Percentiles rank a stretch among this genome's conserved stretches.
These are phyloP conservation scores for Parochlus steinenii DNA, from an alignment of 2,888 invertebrate species.

Conservation along the genomic window DNA sequence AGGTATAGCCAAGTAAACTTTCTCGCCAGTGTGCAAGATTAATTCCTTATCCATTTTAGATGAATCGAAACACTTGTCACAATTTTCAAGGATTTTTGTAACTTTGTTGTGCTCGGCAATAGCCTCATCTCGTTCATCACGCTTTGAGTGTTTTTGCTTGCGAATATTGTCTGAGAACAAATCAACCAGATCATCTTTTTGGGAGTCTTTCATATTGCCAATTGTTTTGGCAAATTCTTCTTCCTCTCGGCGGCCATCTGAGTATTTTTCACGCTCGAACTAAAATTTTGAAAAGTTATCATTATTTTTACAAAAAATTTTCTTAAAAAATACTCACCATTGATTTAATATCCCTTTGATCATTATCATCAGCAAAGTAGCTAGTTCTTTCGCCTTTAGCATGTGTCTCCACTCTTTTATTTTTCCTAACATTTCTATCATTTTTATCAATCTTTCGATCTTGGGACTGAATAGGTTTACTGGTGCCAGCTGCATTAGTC, in stretches of 20 bases:
- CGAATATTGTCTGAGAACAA: conserved; percentile 67
- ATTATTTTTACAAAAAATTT: conserved; percentile 11
- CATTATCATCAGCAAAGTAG: conserved; percentile 84
- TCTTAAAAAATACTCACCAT: conserved; percentile 39
- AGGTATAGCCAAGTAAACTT: conserved; percentile 74
- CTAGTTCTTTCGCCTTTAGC: conserved; percentile 51
- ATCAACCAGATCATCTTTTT: conserved; percentile 65
- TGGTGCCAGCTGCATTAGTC: conserved; percentile 48
- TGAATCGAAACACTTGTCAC: conserved; percentile 70
- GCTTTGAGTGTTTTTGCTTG: conserved; percentile 36
- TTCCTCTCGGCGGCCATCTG: conserved; percentile 63
- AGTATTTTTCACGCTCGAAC: conserved; percentile 69
- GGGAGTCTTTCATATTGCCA: conserved; percentile 38
- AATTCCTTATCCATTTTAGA: conserved; percentile 66
- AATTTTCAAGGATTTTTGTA: conserved; percentile 57
- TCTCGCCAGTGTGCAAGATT: conserved; percentile 62
- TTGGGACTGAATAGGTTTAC: conserved; percentile 40
- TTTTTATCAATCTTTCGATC: conserved; percentile 16
- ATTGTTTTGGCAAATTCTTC: conserved; percentile 60
- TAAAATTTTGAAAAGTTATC: conserved; percentile 24
- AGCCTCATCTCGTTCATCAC: conserved; percentile 41
- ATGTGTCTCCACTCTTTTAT: conserved; percentile 53
- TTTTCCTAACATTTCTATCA: conserved; percentile 20
- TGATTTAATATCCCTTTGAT: conserved; percentile 66
- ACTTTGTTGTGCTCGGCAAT: conserved; percentile 56